Percentiles rank a stretch among this genome's conserved stretches.
Conservation (phyloP, 2,113 vertebrate species). For the Sinosuthora webbiana region DNA sequence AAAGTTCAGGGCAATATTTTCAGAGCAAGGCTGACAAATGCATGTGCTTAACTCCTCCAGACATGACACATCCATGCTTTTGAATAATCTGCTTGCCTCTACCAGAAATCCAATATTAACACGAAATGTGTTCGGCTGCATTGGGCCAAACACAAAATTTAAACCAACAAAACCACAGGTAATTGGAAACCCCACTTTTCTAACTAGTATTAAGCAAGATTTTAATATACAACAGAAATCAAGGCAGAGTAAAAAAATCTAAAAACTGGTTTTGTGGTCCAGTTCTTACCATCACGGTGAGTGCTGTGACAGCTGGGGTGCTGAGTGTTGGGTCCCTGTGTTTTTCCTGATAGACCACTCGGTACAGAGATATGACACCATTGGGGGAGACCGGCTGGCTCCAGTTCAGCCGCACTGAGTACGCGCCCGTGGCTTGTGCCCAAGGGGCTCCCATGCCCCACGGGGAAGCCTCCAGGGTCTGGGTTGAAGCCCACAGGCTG, state of each 20-base stretch:
- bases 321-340: slow-evolving; percentile 73
- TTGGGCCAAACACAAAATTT: not conserved
- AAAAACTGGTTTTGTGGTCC: not conserved
- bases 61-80: not conserved
- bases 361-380: slow-evolving; percentile 82
- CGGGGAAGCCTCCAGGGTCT: slow-evolving; percentile 82
- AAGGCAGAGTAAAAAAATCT: not conserved
- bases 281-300: slow-evolving; percentile 84
- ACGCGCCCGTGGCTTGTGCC: slow-evolving; percentile 75
- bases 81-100: not conserved
- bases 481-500: slow-evolving; percentile 79
- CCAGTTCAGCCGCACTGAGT: slow-evolving; percentile 85
- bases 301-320: slow-evolving; percentile 71
- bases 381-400: slow-evolving; percentile 79
- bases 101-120: not conserved
- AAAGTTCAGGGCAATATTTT: not conserved
- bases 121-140: not conserved
- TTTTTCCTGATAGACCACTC: slow-evolving; percentile 79
- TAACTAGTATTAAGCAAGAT: not conserved
- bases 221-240: not conserved
- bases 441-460: slow-evolving; percentile 75
- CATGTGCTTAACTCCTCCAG: not conserved
- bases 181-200: not conserved
- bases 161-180: not conserved
- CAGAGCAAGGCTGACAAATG: not conserved